Evolutionary conservation across 2,797 vertebrate genomes (phyloP).

Genomic region (Ptychobarbus kaznakovi): DNA sequence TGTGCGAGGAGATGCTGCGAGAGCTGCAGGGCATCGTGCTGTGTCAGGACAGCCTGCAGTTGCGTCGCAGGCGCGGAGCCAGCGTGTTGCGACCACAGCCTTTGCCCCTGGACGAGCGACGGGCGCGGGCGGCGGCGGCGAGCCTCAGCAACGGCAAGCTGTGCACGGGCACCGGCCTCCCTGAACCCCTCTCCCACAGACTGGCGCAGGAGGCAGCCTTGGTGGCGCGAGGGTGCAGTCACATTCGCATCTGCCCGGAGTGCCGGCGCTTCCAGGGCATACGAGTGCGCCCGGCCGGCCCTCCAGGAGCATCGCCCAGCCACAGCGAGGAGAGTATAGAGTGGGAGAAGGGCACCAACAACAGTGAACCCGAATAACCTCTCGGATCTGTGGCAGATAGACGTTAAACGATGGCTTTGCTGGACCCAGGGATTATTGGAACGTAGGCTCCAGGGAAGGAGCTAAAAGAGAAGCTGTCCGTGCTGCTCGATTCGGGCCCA

Average conservation of each 20-base stretch:
- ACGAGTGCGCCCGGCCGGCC: conserved; percentile 77
- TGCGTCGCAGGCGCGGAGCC: conserved; percentile 80
- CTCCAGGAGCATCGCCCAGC: conserved; percentile 79
- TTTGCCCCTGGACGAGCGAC: conserved; percentile 82
- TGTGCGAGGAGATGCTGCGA: conserved; percentile 96
- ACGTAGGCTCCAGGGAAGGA: neutral
- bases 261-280: conserved; percentile 96
- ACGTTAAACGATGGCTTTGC: conserved; percentile 15
- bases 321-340: conserved; percentile 94
- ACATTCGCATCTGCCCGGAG: conserved; percentile 96
- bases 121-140: conserved; percentile 79
- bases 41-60: conserved; percentile 92
- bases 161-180: conserved; percentile 86
- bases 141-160: conserved; percentile 97
- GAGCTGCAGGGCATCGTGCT: conserved; percentile 95
- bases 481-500: conserved; percentile 61
- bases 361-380: conserved; percentile 93
- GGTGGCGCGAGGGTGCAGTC: conserved; percentile 92
- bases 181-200: conserved; percentile 93
- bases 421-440: conserved; percentile 37
- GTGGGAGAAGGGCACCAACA: conserved; percentile 97
- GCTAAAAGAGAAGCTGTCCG: conserved; percentile 36
- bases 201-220: conserved; percentile 93
- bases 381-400: neutral
- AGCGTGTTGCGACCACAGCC: conserved; percentile 79